A percentile compares a stretch with the other conserved stretches of the same genome.
These are phyloP conservation scores for Pogonomyrmex barbatus DNA, from an alignment of 1,140 invertebrate species.

Conservation along the genomic window DNA sequence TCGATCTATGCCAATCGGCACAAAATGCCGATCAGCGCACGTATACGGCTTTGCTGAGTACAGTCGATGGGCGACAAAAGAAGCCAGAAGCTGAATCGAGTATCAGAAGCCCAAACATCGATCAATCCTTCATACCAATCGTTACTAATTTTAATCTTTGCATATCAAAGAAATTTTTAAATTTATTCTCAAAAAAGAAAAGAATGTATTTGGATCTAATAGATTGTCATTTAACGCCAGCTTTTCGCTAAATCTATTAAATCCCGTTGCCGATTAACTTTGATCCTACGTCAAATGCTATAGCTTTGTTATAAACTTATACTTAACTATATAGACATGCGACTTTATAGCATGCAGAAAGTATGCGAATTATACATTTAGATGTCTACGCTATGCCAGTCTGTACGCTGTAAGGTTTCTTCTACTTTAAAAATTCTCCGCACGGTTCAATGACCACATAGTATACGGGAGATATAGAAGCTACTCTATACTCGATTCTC, in stretches of 20 bases:
- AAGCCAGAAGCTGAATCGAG: constrained; percentile 17
- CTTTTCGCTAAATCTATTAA: background rate
- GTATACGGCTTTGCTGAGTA: constrained; percentile 41
- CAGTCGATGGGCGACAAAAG: constrained; percentile 41
- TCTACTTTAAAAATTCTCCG: constrained; percentile 58
- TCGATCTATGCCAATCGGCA: constrained; percentile 57
- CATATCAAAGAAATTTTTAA: background rate
- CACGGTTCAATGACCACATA: constrained; percentile 61
- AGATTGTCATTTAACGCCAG: background rate
- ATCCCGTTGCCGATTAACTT: background rate
- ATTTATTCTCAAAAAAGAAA: background rate
- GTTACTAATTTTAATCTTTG: background rate
- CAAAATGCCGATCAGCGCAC: constrained; percentile 52
- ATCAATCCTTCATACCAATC: constrained; percentile 24
- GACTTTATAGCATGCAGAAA: constrained; percentile 12
- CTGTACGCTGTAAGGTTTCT: constrained; percentile 44
- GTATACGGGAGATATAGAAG: constrained; percentile 49
- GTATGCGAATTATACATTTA: constrained; percentile 25
- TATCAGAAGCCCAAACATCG: constrained; percentile 25
- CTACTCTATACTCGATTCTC: constrained; percentile 56
- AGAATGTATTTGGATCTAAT: background rate
- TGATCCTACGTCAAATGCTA: constrained; percentile 15
- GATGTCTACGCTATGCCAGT: background rate
- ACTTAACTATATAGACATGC: constrained; percentile 34
- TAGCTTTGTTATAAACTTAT: background rate